Evolutionary conservation across 2,888 invertebrate species (phyloP).

Genomic region (Limnephilus rhombicus): DNA sequence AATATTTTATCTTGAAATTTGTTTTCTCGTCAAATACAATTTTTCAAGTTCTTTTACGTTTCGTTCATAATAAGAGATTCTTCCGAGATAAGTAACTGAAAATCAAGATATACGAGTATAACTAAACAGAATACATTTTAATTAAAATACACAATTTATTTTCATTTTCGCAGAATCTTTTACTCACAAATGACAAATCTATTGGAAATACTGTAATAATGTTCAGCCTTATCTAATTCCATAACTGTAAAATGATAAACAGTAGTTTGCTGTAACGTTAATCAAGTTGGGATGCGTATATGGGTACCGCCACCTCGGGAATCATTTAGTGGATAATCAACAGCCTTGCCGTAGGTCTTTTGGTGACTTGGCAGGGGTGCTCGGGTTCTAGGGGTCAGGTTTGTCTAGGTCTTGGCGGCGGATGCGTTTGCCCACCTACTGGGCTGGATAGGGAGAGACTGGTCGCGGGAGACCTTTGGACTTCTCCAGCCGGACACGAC

Average conservation of each 20-base stretch:
- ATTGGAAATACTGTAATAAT: neutral
- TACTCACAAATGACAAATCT: neutral
- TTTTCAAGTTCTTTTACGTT: neutral
- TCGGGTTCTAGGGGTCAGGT: too few relatives aligned
- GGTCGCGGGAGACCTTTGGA: too few relatives aligned
- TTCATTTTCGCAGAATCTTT: neutral
- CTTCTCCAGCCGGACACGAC: too few relatives aligned
- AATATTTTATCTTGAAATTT: neutral
- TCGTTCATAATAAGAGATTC: neutral
- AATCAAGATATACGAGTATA: neutral
- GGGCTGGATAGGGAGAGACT: too few relatives aligned
- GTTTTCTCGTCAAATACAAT: neutral
- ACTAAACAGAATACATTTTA: neutral
- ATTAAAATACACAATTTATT: neutral
- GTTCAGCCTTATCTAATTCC: neutral
- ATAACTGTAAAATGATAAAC: neutral
- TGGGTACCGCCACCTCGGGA: too few relatives aligned
- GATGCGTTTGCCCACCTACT: too few relatives aligned
- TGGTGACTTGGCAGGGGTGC: too few relatives aligned
- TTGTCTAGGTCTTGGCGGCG: too few relatives aligned
- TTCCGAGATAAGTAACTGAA: neutral
- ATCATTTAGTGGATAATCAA: too few relatives aligned
- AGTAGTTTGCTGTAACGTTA: neutral
- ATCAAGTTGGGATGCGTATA: too few relatives aligned
- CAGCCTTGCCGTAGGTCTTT: too few relatives aligned